Evolutionary conservation across 2,113 vertebrate genomes (phyloP), one percentile per base, ranked within the genome.

Genomic region (Mustela nigripes): DNA sequence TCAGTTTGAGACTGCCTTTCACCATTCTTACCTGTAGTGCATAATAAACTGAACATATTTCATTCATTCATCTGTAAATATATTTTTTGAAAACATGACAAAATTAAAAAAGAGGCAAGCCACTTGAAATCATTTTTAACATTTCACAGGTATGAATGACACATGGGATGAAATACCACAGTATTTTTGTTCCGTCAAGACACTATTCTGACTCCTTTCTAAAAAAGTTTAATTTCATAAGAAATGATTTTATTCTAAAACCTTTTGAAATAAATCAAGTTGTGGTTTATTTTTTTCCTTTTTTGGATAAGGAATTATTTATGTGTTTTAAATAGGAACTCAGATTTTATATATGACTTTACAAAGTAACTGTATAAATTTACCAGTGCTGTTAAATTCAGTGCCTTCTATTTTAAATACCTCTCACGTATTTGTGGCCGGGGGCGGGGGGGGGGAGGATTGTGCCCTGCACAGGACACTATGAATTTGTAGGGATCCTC

Each of bases 191-290:
- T 74, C 58, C 90, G 36, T 96, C 63, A 91, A 83, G 36, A 96
- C 15, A 84, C 10, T 4, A 65, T 63, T 97, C 76, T 94, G 33
- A 83, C 62, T 76, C 4, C 53, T 92, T 50, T 42, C 0, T 62
- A 39, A 78, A 45, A 78, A 60, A 22, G 65, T 48, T 71, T 71
- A 67, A 2, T 63, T 24, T 88, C 9, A 16, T 71, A 95, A 11
- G 14, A 93, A 90, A 95, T 86, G 84, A 85, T 91, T 84, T 81
- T 53, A 95, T 53, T 7, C 15, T 96, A 48, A 96, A 83, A 63
- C 3, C 16, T 67, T 95, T 60, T 60, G 18, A 83, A 21, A 65
- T 80, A 58, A 94, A 91, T 82, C 6, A 67, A n/a, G 1, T 69
- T 50, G 24, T 89, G 6, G 5, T 39, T 73, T 91, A 31, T 36